These are phyloP conservation scores for Diuraphis noxia DNA, from an alignment of 1,140 invertebrate genomes.

Conservation along the genomic window DNA sequence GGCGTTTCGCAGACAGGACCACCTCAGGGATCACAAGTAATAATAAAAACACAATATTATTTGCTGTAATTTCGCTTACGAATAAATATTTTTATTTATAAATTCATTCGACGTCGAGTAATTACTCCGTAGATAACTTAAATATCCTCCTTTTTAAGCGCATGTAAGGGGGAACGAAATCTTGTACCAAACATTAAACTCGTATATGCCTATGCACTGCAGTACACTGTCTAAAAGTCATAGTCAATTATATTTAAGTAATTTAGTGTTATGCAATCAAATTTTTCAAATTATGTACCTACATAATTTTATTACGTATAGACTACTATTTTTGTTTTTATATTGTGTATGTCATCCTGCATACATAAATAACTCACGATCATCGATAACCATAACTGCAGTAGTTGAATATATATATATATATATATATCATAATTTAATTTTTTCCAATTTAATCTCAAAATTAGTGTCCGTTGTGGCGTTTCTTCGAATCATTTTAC, in stretches of 20 bases:
- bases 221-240: background rate
- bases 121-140: background rate
- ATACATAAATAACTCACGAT: too few relatives aligned
- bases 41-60: background rate
- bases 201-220: background rate
- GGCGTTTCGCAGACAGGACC: slow-evolving; percentile 93
- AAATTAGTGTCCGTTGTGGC: background rate
- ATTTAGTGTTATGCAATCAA: background rate
- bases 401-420: background rate
- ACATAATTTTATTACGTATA: background rate
- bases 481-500: background rate
- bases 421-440: background rate
- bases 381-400: too few relatives aligned
- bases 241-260: background rate
- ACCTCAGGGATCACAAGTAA: slow-evolving; percentile 92
- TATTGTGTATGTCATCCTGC: background rate
- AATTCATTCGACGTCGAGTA: background rate
- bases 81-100: background rate
- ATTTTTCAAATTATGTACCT: too few relatives aligned
- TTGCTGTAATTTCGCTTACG: background rate
- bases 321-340: background rate
- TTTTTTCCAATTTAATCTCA: background rate
- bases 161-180: background rate
- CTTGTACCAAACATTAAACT: background rate
- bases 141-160: background rate